Conservation (phyloP, 2,797 vertebrate genomes). For the Mus spretus region DNA sequence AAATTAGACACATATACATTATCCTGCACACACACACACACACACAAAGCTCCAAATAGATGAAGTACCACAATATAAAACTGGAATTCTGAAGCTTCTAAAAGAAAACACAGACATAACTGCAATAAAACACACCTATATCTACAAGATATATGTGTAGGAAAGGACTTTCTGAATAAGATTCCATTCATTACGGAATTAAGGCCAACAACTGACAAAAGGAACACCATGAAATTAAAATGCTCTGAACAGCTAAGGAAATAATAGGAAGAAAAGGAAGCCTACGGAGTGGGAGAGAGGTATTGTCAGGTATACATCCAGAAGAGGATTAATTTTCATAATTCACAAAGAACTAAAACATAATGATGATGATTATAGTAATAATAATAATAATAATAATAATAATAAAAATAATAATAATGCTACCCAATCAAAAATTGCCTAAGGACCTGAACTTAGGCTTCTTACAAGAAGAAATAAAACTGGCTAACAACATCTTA, state of each 20-base stretch:
- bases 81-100: background rate
- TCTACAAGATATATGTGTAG: background rate
- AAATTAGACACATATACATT: background rate
- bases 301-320: background rate
- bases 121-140: background rate
- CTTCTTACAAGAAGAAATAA: background rate
- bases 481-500: background rate
- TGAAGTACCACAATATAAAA: background rate
- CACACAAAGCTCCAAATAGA: background rate
- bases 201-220: background rate
- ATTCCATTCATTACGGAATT: background rate
- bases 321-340: background rate
- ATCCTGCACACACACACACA: no score
- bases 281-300: background rate
- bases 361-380: no score
- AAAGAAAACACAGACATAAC: background rate
- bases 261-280: background rate
- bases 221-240: background rate
- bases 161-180: no score
- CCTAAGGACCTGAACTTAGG: background rate
- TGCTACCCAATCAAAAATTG: background rate
- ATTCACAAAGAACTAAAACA: background rate
- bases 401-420: no score
- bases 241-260: background rate
- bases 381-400: no score